These are phyloP conservation scores for Sigmodon hispidus DNA, from an alignment of 2,113 vertebrate genomes.

Conservation along the genomic window DNA sequence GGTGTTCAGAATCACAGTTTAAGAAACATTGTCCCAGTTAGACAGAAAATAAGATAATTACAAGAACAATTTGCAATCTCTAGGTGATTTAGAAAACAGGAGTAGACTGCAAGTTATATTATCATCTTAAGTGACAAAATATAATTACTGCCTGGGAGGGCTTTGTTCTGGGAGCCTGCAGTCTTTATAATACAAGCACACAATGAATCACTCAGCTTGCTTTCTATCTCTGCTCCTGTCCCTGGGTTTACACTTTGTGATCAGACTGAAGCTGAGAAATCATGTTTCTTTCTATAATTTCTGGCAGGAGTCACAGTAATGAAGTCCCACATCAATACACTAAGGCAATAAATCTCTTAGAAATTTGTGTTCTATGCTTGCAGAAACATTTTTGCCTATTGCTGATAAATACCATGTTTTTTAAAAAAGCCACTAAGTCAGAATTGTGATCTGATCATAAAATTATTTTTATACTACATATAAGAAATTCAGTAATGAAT, in stretches of 20 bases:
- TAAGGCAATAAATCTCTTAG: constrained; percentile 53
- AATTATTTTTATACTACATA: background rate
- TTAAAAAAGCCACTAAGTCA: background rate
- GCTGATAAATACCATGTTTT: constrained; percentile 27
- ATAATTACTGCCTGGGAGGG: constrained; percentile 60
- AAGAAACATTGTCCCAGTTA: constrained; percentile 60
- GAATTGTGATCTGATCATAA: constrained; percentile 57
- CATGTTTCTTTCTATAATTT: constrained; percentile 58
- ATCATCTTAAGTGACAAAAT: constrained; percentile 73
- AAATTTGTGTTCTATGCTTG: constrained; percentile 44
- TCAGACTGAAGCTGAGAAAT: constrained; percentile 64
- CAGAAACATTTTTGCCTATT: constrained; percentile 34
- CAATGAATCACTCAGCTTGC: constrained; percentile 48
- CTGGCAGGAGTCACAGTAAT: constrained; percentile 48
- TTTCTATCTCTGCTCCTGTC: constrained; percentile 37
- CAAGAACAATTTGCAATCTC: constrained; percentile 60
- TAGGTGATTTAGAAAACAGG: constrained; percentile 66
- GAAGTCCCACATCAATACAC: constrained; percentile 40
- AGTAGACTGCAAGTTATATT: constrained; percentile 65
- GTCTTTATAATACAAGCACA: constrained; percentile 26
- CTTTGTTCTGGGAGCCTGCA: constrained; percentile 63
- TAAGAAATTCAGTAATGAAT: constrained; percentile 34
- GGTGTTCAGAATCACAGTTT: constrained; percentile 65
- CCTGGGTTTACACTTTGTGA: constrained; percentile 17
- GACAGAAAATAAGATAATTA: constrained; percentile 74